Evolutionary conservation across 1,140 invertebrate genomes (phyloP).

Genomic region (Branchinecta lynchi): DNA sequence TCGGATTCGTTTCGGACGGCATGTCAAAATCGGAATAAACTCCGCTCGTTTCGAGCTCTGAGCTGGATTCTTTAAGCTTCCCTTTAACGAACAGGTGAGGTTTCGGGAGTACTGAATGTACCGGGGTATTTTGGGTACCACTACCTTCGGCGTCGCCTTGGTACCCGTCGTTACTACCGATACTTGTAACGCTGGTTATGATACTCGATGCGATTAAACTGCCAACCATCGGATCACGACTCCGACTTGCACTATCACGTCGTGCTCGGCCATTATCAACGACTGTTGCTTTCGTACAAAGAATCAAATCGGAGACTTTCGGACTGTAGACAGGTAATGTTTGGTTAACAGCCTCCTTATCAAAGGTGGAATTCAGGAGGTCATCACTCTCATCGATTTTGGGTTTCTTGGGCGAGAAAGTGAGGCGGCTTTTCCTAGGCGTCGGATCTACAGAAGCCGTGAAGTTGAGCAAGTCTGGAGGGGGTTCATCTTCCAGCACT

Average conservation of each 20-base stretch:
- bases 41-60: not conserved
- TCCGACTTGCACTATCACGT: not conserved
- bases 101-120: not conserved
- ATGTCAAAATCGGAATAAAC: not conserved
- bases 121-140: slow-evolving; percentile 5
- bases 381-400: not conserved
- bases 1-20: not conserved
- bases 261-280: too few species aligned
- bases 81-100: not conserved
- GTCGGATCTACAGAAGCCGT: not conserved
- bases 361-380: not conserved
- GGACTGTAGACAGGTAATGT: too few species aligned
- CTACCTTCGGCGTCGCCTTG: not conserved
- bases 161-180: not conserved
- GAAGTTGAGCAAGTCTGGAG: slow-evolving; percentile 2
- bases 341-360: not conserved
- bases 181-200: not conserved
- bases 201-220: not conserved
- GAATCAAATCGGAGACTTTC: too few species aligned
- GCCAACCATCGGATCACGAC: not conserved
- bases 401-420: not conserved
- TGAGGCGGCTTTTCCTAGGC: not conserved
- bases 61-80: not conserved
- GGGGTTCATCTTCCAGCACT: not conserved
- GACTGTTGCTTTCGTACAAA: too few species aligned